Base-by-base conservation (phyloP, 2,888 invertebrate species). In the Harpalus rubripes region DNA sequence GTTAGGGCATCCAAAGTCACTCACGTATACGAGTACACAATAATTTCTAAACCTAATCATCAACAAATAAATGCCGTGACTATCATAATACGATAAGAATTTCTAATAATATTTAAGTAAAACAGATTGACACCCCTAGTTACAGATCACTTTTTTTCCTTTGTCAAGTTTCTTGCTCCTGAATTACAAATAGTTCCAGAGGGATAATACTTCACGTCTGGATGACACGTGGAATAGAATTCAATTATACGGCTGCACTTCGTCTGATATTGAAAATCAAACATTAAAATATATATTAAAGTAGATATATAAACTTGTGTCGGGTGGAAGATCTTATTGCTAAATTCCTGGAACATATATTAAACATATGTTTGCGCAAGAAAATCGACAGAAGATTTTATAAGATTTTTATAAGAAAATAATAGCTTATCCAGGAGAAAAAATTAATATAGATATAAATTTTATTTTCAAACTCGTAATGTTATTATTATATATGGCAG, bases 201-300 rank as follows among this genome's bases (percentile, higher is more conserved):
- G 78, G 84, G 84, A 84, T 72, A 41, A 78, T 84, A 65, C 63
- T 65, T 84, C 63, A 84, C 63, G 32, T 58, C 39, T 63, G 15
- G 52, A 52, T 84, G 84, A 84, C 84, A 84, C 78, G 15, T 41
- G 44, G 78, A 84, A 63, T 52, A 78, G 84, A 84, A 84, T 84
- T 78, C 65, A 84, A 78, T 84, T 84, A 84, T 84, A 56, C 78
- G 56, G 18, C 44, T 44, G 76, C 61, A 83, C 74, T 61, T 72
- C 26, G 63, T 41, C 78, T 78, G 78, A 84, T 84, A 84, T 78
- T 84, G 84, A 78, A 84, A 84, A 56, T 84, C 63, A 84, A 84
- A 84, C 78, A 84, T 84, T 84, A 84, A 84, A 84, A 84, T 84
- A 84, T 84, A 84, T 84, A 84, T 84, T 84, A 84, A 84, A 84